Evolutionary conservation across 2,113 vertebrate genomes (phyloP), one percentile per base, ranked within the genome.

Genomic region (Pollachius pollachius): DNA sequence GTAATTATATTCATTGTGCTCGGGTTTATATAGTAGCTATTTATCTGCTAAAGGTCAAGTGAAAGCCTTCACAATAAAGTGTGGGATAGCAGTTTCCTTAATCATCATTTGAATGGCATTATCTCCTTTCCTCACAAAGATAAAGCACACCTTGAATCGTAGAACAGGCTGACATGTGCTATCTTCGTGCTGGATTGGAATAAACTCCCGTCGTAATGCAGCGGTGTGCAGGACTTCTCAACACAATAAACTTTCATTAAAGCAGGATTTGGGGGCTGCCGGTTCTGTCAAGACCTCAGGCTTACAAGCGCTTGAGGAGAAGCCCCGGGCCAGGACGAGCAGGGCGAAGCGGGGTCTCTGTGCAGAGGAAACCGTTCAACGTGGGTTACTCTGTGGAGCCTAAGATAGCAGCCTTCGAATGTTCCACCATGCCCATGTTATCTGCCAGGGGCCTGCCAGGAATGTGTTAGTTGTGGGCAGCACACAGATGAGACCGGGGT

Each of bases 161-260:
- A 48, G 41, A 48, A 13, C 41, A 13, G 41, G 6, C 12, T 13
- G 8, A 48, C 41, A 11, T 11, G 41, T 13, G 41, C 12, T 48
- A 48, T 48, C 41, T 48, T 48, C 11, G 41, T 48, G 8, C 11
- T 12, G 54, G 54, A 57, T 57, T 57, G 9, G 15, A 57, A 5
- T 57, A 57, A 57, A 57, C 52, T 8, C 65, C 21, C 30, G 34
- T 52, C 64, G 62, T 48, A 61, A 77, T 66, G 52, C 41, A 57
- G 34, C 64, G 9, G n/a, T 21, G 41, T 48, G 41, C 41, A 13
- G 41, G 41, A 48, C 41, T 11, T 13, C 41, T 48, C 8, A 34
- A 19, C 23, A 61, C 21, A 59, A 58, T n/a, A 54, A 54, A 19
- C 34, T 82, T 78, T 82, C 65, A 74, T 84, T 74, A 79, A 79